Evolutionary conservation across 2,797 vertebrate genomes (phyloP), one percentile per base, ranked within the genome.

Genomic region (Mus minutoides): DNA sequence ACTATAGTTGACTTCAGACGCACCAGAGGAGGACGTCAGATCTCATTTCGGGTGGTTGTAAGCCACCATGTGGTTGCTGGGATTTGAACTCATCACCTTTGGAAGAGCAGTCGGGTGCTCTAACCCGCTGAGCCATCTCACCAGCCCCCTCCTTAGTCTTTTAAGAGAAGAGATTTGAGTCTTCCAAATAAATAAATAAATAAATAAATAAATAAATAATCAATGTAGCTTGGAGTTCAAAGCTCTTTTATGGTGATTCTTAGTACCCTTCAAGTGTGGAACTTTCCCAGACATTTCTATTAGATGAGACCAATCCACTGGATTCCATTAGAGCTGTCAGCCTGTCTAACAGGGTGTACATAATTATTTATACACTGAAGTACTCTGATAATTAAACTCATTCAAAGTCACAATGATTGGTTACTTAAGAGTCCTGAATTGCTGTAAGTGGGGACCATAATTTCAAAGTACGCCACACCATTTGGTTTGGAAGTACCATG

Each of bases 331-430:
- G 88, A 49, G 83, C 93, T 92, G 91, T 96, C 93, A 97, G 94
- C 92, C 86, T 75, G 64, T 83, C 88, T 96, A 85, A 96, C 79
- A 96, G 69, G 16, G n/a, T 82, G 22, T 67, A 31, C 83, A 79
- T 69, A 46, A 92, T 96, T 95, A 94, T 97, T 97, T 97, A 95
- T 92, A 77, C 67, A 58, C 91, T 96, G 92, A 95, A 97, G 95
- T 92, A 54, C 84, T 92, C 71, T 96, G 93, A 96, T 96, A 97
- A 98, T 98, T 97, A 98, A 97, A 93, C 92, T 93, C 87, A 95
- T 94, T 96, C 95, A 92, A 92, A 97, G 96, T 94, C 94, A 94
- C 6, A 1, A 46, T 90, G 97, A 97, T 91, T 97, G 95, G 95
- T 97, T 95, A 79, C 92, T 97, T 97, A 96, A 97, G 96, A 94